Evolutionary conservation across 2,888 invertebrate species (phyloP).

Genomic region (Drosophila greeni): DNA sequence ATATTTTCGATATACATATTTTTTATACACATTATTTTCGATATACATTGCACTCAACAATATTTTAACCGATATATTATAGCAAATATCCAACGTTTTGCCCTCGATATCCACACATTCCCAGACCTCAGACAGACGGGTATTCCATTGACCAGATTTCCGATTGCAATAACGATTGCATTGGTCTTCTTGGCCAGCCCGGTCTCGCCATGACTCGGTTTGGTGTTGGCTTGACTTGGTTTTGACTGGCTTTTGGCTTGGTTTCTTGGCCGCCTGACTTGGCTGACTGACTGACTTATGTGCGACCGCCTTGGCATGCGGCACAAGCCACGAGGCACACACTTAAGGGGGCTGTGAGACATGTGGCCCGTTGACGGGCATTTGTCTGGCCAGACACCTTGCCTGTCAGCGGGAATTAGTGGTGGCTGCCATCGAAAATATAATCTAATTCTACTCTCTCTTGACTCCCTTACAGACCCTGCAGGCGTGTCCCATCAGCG

Average conservation of each 20-base stretch:
- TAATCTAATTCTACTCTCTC: neutral
- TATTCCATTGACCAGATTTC: constrained; percentile 12
- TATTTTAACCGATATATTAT: neutral
- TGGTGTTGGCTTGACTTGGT: constrained; percentile 3
- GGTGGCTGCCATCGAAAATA: neutral
- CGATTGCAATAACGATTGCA: constrained; percentile 46
- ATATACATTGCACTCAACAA: neutral
- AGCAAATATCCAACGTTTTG: neutral
- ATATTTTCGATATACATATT: neutral
- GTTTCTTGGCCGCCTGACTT: constrained; percentile 9
- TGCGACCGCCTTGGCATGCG: neutral
- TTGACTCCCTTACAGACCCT: constrained; percentile 81
- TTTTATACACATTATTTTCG: too few relatives aligned
- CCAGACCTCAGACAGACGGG: neutral
- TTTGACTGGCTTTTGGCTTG: neutral
- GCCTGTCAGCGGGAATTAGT: constrained; percentile 46
- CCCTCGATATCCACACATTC: neutral
- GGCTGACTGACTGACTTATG: constrained; percentile 5
- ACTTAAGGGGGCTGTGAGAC: constrained; percentile 1
- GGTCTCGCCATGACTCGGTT: constrained; percentile 33
- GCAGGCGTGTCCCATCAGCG: constrained; percentile 83
- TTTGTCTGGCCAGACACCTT: constrained; percentile 64
- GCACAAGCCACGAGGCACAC: constrained; percentile 2
- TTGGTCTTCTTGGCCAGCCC: constrained; percentile 43
- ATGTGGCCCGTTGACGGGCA: constrained; percentile 52